A percentile compares a stretch with the other conserved stretches of the same genome.
These are phyloP conservation scores for Tonatia bakeri DNA, from an alignment of 2,113 vertebrate genomes.

Conservation along the genomic window DNA sequence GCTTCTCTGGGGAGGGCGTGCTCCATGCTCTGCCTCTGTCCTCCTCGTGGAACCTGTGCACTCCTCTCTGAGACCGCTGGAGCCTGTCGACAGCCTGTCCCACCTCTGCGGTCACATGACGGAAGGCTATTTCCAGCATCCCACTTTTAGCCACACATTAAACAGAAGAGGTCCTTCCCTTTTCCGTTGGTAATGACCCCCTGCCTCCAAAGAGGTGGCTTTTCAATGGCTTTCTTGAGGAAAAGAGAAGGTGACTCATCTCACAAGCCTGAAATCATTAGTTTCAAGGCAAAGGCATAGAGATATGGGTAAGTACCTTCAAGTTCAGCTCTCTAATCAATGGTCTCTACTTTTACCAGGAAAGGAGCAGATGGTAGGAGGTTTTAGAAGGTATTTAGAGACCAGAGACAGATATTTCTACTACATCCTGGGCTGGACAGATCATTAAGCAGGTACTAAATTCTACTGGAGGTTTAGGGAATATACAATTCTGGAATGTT, in stretches of 20 bases:
- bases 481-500: neutral
- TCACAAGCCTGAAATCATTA: conserved; percentile 1
- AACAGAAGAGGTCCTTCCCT: neutral
- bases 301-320: neutral
- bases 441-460: neutral
- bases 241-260: conserved; percentile 44
- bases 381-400: neutral
- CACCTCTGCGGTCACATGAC: neutral
- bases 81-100: neutral
- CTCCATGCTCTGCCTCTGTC: neutral
- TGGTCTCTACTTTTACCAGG: neutral
- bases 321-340: neutral
- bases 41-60: neutral
- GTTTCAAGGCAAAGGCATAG: neutral
- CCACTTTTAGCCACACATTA: neutral
- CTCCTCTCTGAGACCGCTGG: neutral
- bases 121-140: neutral
- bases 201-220: conserved; percentile 12
- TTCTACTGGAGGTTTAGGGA: neutral
- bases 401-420: neutral
- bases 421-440: neutral
- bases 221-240: neutral
- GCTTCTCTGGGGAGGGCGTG: neutral
- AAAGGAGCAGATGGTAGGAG: neutral
- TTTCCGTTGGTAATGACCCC: conserved; percentile 10